Percentiles rank a stretch among this genome's conserved stretches.
Evolutionary conservation across 2,113 vertebrate genomes (phyloP).

Genomic region (Gadus macrocephalus): DNA sequence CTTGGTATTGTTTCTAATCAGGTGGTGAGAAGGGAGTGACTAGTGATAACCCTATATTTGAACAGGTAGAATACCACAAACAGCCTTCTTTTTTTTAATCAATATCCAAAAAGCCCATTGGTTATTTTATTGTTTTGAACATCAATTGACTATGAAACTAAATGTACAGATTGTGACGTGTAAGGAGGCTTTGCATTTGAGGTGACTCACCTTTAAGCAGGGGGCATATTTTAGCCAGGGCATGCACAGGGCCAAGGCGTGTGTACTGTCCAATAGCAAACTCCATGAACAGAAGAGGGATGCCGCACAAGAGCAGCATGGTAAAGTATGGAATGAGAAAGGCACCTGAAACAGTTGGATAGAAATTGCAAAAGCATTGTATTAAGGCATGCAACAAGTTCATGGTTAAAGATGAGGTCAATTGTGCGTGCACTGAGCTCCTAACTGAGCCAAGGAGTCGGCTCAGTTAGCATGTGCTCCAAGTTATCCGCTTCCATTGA

Average conservation of each 20-base stretch:
- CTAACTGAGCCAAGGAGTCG: no score
- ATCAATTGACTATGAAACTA: neutral
- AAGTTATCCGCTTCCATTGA: no score
- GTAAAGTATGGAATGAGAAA: slow-evolving; percentile 70
- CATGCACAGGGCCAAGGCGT: slow-evolving; percentile 67
- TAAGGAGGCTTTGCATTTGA: neutral
- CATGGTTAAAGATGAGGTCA: no score
- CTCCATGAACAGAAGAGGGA: slow-evolving; percentile 73
- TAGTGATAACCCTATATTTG: no score
- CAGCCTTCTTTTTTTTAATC: neutral
- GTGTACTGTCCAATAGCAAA: slow-evolving; percentile 72
- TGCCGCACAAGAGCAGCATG: slow-evolving; percentile 72
- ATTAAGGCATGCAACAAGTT: neutral
- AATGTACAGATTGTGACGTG: neutral
- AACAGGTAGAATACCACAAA: no score
- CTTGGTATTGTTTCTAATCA: no score
- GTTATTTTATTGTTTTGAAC: neutral
- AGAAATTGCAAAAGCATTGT: neutral
- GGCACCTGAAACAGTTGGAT: slow-evolving; percentile 54
- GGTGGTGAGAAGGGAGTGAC: no score
- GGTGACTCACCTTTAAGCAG: slow-evolving; percentile 73
- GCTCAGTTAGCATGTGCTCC: no score
- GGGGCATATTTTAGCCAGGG: slow-evolving; percentile 68
- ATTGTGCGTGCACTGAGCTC: no score
- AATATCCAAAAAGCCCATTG: neutral